Base-by-base conservation (phyloP, 2,888 invertebrate genomes). In the Ophonus ardosiacus region DNA sequence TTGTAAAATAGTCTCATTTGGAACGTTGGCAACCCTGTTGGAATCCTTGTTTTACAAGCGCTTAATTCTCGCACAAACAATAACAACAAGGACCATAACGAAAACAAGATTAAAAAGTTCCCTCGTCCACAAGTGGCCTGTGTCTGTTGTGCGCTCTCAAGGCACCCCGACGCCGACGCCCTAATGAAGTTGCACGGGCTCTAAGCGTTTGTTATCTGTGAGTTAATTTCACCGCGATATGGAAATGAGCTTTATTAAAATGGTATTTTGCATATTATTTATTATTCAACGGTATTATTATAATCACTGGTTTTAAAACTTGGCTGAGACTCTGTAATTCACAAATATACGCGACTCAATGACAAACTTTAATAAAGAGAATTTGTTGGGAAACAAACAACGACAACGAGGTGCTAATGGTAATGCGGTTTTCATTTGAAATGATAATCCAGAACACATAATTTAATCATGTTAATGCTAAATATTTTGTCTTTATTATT, bases 41-140 rank as follows among this genome's bases (percentile, higher is more conserved):
- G 43, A 51, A 51, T 51, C 43, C 43, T 18, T 43, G 71, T 18
- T 51, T 51, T 51, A 51, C 31, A 43, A 31, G 59, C 17, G n/a
- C 56, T 82, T 68, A 68, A 57, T 71, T 57, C 68, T 38, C 68
- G 82, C 71, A 59, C 71, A 83, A 83, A 83, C 71, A 83, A 83
- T 83, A 83, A 83, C 83, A 83, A 74, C 71, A 74, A 74, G 31
- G 71, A 18, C 83, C 57, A 71, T 71, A 83, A 83, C 83, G 83
- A 83, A 74, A 83, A 83, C 83, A 83, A 83, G 83, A 83, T 83
- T 83, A 83, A 83, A 83, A 83, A 83, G 59, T 83, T 74, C 40
- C 13, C 71, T 18, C 18, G 71, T 40, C 43, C 71, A 74, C 71
- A 74, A 74, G 71, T 74, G 71, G 71, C 40, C 71, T 24, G 31